A percentile compares a stretch with the other conserved stretches of the same genome.
Evolutionary conservation across 2,113 vertebrate genomes (phyloP).

Genomic region (Petroica traversi): DNA sequence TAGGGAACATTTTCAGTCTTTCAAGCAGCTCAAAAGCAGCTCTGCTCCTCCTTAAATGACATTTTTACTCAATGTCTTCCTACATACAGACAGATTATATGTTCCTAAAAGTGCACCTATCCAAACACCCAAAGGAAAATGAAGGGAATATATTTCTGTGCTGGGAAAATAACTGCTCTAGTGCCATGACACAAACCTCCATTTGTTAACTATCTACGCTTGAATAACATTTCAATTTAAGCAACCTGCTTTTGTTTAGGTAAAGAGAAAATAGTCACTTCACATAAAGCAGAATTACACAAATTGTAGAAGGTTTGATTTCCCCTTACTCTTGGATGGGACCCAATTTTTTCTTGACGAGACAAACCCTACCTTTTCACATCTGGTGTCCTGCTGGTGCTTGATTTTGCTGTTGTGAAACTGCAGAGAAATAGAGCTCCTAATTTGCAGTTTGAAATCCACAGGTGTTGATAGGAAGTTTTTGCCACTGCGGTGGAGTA

Average conservation of each 20-base stretch:
- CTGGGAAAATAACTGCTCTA: neutral
- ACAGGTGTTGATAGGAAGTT: neutral
- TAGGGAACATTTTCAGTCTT: neutral
- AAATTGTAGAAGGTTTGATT: neutral
- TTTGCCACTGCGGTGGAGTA: neutral
- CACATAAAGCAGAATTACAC: neutral
- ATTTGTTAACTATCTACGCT: neutral
- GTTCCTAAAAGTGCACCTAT: neutral
- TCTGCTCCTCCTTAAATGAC: neutral
- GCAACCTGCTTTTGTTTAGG: neutral
- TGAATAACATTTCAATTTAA: neutral
- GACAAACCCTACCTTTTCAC: neutral
- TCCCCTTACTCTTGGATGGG: neutral
- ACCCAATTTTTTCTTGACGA: neutral
- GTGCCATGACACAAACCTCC: neutral
- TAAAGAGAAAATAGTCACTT: neutral
- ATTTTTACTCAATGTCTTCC: neutral
- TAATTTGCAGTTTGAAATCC: neutral
- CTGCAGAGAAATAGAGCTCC: neutral
- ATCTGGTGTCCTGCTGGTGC: neutral
- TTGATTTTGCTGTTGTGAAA: neutral
- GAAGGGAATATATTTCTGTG: neutral
- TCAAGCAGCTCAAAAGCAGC: neutral
- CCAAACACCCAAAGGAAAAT: neutral
- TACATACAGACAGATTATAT: neutral